A percentile compares a stretch with the other conserved stretches of the same genome.
phyloP scores from a whole-genome alignment of 1,140 invertebrate genomes.

The Drosophila parvula region DNA sequence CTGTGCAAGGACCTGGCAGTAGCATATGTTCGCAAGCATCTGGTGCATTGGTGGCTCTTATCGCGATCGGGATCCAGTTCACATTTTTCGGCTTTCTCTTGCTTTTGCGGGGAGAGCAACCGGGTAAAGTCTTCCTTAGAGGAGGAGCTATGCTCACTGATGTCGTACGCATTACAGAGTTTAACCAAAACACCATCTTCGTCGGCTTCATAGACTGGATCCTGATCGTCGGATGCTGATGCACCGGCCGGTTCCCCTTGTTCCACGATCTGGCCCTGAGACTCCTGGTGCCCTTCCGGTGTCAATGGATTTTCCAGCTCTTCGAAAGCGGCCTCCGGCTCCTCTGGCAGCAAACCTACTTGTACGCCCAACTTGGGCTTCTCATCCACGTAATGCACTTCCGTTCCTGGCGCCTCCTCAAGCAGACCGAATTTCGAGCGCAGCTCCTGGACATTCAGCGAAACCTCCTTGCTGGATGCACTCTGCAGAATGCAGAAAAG shows the following conservation, averaged over 20 bases:
- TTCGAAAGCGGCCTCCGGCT: conserved; percentile 42
- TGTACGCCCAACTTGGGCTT: conserved; percentile 56
- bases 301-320: conserved; percentile 65
- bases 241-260: not conserved
- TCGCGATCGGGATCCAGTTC: not conserved
- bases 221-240: conserved; percentile 1
- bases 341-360: conserved; percentile 31
- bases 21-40: conserved; percentile 50
- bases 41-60: conserved; percentile 49
- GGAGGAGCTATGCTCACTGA: conserved; percentile 12
- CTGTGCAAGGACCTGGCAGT: conserved; percentile 39
- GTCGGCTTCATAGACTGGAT: conserved; percentile 7
- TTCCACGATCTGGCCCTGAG: conserved; percentile 4
- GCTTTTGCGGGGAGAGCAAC: not conserved
- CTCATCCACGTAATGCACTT: conserved; percentile 69
- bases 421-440: conserved; percentile 48
- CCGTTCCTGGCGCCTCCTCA: conserved; percentile 52
- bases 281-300: not conserved
- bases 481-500: conserved; percentile 60
- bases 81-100: not conserved
- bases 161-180: conserved; percentile 42
- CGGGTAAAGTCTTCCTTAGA: not conserved
- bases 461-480: conserved; percentile 14
- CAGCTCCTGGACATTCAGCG: conserved; percentile 51
- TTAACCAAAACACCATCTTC: conserved; percentile 26